These are phyloP conservation scores for Sebastiscus tertius DNA, from an alignment of 2,797 vertebrate species.

Conservation along the genomic window DNA sequence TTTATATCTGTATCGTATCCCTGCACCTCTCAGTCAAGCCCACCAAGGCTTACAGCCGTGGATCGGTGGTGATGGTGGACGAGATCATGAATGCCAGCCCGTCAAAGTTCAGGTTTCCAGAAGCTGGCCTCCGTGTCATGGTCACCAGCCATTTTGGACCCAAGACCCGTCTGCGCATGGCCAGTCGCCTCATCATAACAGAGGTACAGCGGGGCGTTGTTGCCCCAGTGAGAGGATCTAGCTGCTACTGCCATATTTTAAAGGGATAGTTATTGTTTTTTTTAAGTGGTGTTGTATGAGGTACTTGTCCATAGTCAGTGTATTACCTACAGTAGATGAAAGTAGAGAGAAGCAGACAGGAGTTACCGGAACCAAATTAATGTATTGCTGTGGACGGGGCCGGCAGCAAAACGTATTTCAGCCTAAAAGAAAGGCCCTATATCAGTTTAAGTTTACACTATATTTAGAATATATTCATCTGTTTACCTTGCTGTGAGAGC, in stretches of 20 bases:
- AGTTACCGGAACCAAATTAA: too few species aligned
- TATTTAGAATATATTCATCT: accelerated
- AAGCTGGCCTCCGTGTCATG: conserved; percentile 95
- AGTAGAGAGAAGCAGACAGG: too few species aligned
- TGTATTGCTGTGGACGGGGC: too few species aligned
- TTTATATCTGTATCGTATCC: background rate
- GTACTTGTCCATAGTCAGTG: too few species aligned
- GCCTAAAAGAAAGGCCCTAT: too few species aligned
- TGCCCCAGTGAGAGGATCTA: background rate
- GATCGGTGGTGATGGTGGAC: conserved; percentile 95
- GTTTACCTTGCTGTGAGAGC: too few species aligned
- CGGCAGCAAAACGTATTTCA: too few species aligned
- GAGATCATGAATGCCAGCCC: conserved; percentile 95
- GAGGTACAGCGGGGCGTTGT: conserved; percentile 84
- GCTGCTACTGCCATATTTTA: background rate
- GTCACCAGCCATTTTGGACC: conserved; percentile 97
- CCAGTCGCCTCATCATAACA: conserved; percentile 96
- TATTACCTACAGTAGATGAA: too few species aligned
- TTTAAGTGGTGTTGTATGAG: too few species aligned
- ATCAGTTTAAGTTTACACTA: too few species aligned
- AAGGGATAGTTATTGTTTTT: too few species aligned
- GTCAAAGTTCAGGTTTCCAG: conserved; percentile 93
- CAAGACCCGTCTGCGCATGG: conserved; percentile 96
- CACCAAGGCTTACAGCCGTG: conserved; percentile 86
- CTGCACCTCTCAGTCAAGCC: conserved; percentile 86